Base-by-base conservation (phyloP, 1,140 invertebrate genomes). In the Brachionus sp. region DNA sequence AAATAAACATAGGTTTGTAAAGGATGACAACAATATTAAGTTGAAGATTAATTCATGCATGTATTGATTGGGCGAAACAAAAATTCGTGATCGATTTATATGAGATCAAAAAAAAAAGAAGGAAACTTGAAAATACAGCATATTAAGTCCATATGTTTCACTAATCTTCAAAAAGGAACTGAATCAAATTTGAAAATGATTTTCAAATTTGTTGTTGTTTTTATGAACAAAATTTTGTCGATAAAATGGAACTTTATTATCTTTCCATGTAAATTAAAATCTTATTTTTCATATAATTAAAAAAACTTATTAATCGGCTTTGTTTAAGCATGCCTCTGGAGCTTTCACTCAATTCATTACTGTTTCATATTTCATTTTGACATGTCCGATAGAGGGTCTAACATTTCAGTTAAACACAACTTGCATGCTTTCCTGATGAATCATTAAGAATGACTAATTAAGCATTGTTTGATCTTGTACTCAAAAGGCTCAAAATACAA, bases 351-450 rank as follows among this genome's bases (percentile, higher is more conserved):
- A 16, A 57, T 19, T 57, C 9, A 57, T 57, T 57, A 57, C 9
- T 57, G 50, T 57, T 57, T 57, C 50, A 57, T 57, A 57, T 57
- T 57, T 57, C 50, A 57, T n/a, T 57, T 57, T 57, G 50, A 57
- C 50, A 57, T 57, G 50, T 57, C 50, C 50, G 50, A 57, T 57
- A 57, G 50, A 53, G 16, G 19, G 50, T 57, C 50, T 57, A 57
- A 57, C n/a, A 57, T 57, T 57, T 57, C 50, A 57, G 3, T 19
- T 19, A 57, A 7, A 57, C 19, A 6, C 44, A 50, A 50, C 29
- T 57, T 57, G 50, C 50, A 57, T 57, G 50, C 50, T 57, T 57
- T 57, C 50, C 50, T 57, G 50, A 57, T 57, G 19, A 57, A 57
- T 57, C 5, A 57, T 57, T 25, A 57, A 53, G 16, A 57, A 16